These are phyloP conservation scores for Rhynchomys soricoides DNA, from an alignment of 2,113 vertebrate genomes.

Conservation along the genomic window DNA sequence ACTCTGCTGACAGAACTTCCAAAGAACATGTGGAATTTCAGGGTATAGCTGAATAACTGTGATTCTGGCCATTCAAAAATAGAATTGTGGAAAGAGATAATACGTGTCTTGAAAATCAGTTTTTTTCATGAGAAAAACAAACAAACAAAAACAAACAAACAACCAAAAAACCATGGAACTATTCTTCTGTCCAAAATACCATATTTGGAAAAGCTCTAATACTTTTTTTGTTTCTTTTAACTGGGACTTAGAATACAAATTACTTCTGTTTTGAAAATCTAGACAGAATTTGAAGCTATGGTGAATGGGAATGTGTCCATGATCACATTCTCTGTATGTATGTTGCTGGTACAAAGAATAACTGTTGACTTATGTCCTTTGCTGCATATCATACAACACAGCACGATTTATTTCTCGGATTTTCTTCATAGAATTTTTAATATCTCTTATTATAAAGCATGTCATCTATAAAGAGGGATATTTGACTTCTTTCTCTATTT, in stretches of 20 bases:
- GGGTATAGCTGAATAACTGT: background rate
- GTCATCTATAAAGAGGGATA: background rate
- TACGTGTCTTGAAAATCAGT: background rate
- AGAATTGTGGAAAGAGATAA: background rate
- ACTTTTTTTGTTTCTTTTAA: background rate
- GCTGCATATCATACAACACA: background rate
- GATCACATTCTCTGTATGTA: background rate
- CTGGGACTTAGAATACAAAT: background rate
- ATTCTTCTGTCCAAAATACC: background rate
- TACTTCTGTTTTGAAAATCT: background rate
- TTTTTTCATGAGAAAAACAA: background rate
- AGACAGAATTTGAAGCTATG: background rate
- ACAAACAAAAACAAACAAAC: too few species aligned
- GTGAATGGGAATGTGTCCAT: background rate
- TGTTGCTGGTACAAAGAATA: background rate
- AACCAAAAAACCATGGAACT: background rate
- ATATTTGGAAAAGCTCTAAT: background rate
- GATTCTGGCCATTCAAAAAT: background rate
- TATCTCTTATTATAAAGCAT: background rate
- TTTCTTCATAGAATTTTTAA: background rate
- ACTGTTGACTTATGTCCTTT: background rate
- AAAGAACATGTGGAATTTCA: fast-evolving
- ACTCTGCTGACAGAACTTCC: background rate
- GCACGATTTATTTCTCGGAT: background rate
- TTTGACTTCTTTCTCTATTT: background rate